phyloP scores from a whole-genome alignment of 2,888 invertebrate genomes.

The Drosophila kuntzei region DNA sequence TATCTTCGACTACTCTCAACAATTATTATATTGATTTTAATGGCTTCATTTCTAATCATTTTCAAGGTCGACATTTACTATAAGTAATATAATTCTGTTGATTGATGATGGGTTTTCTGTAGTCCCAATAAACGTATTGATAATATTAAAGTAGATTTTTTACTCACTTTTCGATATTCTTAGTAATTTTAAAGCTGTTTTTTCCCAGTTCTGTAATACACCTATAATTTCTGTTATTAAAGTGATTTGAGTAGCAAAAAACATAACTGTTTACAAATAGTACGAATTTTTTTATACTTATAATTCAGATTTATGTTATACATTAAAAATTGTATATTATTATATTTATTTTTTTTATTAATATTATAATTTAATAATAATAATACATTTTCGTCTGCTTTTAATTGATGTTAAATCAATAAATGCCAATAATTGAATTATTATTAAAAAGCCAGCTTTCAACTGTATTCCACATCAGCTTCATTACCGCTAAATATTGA shows the following conservation, averaged over 20 bases:
- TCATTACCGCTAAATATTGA: neutral
- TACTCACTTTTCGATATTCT: too few relatives aligned
- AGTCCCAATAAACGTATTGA: neutral
- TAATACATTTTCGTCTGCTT: too few relatives aligned
- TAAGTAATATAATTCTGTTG: neutral
- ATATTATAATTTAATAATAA: too few relatives aligned
- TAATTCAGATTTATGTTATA: too few relatives aligned
- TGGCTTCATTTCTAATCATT: neutral
- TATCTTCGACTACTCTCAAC: neutral
- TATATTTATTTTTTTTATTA: too few relatives aligned
- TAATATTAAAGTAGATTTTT: neutral
- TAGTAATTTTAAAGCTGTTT: neutral
- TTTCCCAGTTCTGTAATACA: too few relatives aligned
- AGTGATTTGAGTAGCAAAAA: too few relatives aligned
- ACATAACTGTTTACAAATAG: too few relatives aligned
- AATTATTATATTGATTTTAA: conserved; percentile 27
- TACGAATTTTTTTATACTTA: too few relatives aligned
- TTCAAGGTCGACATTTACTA: conserved; percentile 21
- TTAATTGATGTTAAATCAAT: neutral
- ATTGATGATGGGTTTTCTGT: neutral
- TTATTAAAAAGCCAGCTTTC: neutral
- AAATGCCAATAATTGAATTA: neutral
- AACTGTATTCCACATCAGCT: neutral
- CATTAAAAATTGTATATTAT: too few relatives aligned
- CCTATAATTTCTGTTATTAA: too few relatives aligned